A percentile compares a stretch with the other conserved stretches of the same genome.
These are phyloP conservation scores for Corythaixoides concolor DNA, from an alignment of 2,113 vertebrate genomes.

Conservation along the genomic window DNA sequence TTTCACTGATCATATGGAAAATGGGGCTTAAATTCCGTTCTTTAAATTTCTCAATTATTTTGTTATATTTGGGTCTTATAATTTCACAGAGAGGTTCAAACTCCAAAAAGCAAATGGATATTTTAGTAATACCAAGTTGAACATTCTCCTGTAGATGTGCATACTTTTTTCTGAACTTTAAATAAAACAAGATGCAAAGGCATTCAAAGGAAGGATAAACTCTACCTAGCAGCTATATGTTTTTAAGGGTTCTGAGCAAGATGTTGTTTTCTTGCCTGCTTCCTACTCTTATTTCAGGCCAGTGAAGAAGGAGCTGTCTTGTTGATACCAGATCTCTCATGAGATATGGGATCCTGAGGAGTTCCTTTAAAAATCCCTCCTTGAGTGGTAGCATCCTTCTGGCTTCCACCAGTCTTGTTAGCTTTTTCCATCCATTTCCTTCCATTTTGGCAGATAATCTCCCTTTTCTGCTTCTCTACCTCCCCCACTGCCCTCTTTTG, in stretches of 20 bases:
- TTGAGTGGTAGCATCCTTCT: background rate
- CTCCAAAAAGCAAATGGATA: background rate
- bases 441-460: background rate
- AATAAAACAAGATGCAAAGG: background rate
- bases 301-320: background rate
- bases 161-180: background rate
- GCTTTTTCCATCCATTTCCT: background rate
- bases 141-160: background rate
- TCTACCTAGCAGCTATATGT: background rate
- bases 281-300: background rate
- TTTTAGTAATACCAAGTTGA: background rate
- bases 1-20: background rate
- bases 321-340: background rate
- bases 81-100: background rate
- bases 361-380: background rate
- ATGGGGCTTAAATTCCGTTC: background rate
- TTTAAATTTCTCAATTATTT: background rate
- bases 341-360: background rate
- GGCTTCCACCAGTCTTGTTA: background rate
- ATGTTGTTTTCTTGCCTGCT: background rate
- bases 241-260: background rate
- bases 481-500: background rate
- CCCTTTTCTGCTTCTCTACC: background rate
- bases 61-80: background rate
- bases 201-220: background rate